Conservation (phyloP, 2,797 vertebrate species). For the Mus minutoides region DNA sequence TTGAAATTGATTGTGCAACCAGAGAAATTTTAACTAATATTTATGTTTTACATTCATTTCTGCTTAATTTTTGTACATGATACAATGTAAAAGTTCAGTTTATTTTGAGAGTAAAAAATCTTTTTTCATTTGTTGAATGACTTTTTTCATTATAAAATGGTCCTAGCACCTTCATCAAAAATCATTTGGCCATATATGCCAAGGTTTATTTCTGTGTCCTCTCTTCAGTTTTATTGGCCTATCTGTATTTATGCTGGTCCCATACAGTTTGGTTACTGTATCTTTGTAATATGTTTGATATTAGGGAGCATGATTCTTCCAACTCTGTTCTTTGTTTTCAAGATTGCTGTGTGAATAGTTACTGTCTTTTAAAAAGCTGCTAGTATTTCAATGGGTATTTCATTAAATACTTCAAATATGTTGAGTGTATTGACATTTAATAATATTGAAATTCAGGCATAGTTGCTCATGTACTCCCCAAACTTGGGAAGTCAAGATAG, state of each 20-base stretch:
- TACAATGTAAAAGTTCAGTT: not conserved
- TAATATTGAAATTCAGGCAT: not conserved
- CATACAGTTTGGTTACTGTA: constrained; percentile 31
- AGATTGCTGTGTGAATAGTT: constrained; percentile 4
- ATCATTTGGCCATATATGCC: not conserved
- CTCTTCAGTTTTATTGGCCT: not conserved
- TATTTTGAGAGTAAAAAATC: constrained; percentile 1
- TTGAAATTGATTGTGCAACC: not conserved
- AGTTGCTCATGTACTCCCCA: not conserved
- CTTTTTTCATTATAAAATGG: constrained; percentile 8
- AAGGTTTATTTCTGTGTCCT: not conserved
- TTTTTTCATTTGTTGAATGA: constrained; percentile 3
- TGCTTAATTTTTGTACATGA: not conserved
- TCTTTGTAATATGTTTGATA: constrained; percentile 44
- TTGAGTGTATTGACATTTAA: constrained; percentile 26
- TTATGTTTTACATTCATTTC: not conserved
- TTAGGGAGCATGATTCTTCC: not conserved
- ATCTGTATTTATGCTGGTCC: not conserved
- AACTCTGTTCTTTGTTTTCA: constrained; percentile 48
- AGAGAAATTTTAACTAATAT: not conserved
- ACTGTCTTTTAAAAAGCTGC: not conserved
- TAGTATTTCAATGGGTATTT: constrained; percentile 30
- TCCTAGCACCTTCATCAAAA: not conserved
- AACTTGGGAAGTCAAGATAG: not conserved
- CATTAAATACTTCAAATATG: not conserved